Conservation (phyloP, 1,140 invertebrate species). For the Zaprionus camerounensis region DNA sequence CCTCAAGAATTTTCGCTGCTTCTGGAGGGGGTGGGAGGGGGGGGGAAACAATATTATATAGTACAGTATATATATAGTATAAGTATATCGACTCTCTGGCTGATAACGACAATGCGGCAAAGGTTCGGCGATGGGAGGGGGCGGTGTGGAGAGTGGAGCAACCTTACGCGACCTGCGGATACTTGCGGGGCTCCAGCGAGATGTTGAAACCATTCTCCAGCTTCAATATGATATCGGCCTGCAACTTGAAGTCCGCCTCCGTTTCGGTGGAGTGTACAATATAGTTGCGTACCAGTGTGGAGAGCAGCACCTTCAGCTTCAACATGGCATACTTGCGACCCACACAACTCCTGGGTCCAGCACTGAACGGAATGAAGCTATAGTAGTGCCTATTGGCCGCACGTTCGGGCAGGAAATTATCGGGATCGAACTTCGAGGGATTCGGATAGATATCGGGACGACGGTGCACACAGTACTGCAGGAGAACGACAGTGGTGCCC, state of each 20-base stretch:
- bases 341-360: slow-evolving; percentile 93
- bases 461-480: slow-evolving; percentile 90
- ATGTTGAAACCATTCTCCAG: slow-evolving; percentile 85
- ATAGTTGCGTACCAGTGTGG: slow-evolving; percentile 93
- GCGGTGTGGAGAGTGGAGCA: neutral
- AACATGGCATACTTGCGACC: slow-evolving; percentile 93
- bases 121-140: slow-evolving; percentile 5
- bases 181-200: slow-evolving; percentile 70
- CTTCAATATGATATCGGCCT: slow-evolving; percentile 93
- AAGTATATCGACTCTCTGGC: slow-evolving; percentile 64
- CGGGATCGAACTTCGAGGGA: slow-evolving; percentile 94
- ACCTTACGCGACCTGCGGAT: slow-evolving; percentile 53
- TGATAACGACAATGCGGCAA: slow-evolving; percentile 24
- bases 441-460: slow-evolving; percentile 91
- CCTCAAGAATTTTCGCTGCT: slow-evolving; percentile 15
- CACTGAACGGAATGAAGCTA: slow-evolving; percentile 95
- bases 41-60: slow-evolving; percentile 15
- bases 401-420: slow-evolving; percentile 95
- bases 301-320: slow-evolving; percentile 93
- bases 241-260: slow-evolving; percentile 89
- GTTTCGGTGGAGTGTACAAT: slow-evolving; percentile 88
- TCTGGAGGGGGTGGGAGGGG: neutral
- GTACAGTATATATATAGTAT: neutral
- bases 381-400: slow-evolving; percentile 92
- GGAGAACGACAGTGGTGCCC: slow-evolving; percentile 88